phyloP scores from a whole-genome alignment of 2,797 vertebrate species.

The Syngnathus rostellatus region DNA sequence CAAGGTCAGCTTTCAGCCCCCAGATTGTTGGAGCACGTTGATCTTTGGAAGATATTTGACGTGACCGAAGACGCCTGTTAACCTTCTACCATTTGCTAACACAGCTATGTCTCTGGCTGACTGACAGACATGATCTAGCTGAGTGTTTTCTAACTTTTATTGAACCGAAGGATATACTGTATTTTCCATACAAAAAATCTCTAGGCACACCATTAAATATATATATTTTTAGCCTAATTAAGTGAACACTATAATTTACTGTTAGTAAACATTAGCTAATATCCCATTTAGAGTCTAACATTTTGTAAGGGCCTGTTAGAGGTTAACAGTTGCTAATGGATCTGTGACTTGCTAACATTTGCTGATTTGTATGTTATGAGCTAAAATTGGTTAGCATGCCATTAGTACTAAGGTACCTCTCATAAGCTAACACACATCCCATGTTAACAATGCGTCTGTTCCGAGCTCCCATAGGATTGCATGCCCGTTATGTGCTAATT shows the following conservation, averaged over 20 bases:
- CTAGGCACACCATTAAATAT: not conserved
- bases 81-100: not conserved
- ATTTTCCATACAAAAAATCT: not conserved
- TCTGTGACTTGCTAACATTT: not conserved
- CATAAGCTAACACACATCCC: not conserved
- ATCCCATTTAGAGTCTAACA: not conserved
- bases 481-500: too few species aligned
- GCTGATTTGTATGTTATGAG: not conserved
- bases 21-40: not conserved
- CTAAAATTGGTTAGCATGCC: not conserved
- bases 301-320: not conserved
- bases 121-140: not conserved
- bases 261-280: not conserved
- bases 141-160: not conserved
- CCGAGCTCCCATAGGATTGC: not conserved
- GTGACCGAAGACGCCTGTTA: not conserved
- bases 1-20: not conserved
- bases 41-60: not conserved
- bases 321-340: not conserved
- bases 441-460: not conserved
- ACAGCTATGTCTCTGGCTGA: not conserved
- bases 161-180: not conserved
- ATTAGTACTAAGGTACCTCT: not conserved
- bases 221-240: not conserved
- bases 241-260: not conserved